Conservation (phyloP, 2,888 invertebrate genomes). For the Sialis fuliginosa region DNA sequence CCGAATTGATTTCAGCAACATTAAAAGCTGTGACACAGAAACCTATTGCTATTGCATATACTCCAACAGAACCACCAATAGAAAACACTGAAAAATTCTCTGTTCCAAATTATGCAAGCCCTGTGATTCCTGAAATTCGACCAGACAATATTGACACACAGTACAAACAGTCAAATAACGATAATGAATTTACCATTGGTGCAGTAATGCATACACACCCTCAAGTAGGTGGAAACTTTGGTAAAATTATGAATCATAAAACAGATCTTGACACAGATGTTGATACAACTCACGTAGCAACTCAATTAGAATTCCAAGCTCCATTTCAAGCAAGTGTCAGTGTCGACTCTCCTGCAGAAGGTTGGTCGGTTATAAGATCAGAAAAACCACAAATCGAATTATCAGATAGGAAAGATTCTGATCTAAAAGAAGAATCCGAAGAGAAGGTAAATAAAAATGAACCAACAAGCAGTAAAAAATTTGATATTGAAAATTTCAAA, state of each 20-base stretch:
- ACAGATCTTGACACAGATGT: conserved; percentile 10
- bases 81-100: conserved; percentile 21
- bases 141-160: conserved; percentile 17
- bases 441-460: conserved; percentile 19
- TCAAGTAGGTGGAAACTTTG: conserved; percentile 6
- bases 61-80: conserved; percentile 32
- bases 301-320: conserved; percentile 42
- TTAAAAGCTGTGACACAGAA: conserved; percentile 30
- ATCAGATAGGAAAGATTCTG: conserved; percentile 12
- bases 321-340: conserved; percentile 50
- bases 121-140: conserved; percentile 26
- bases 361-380: conserved; percentile 40
- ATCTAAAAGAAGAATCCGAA: conserved; percentile 11
- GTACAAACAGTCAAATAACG: conserved; percentile 2
- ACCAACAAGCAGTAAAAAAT: conserved; percentile 27
- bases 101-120: conserved; percentile 21
- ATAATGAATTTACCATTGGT: conserved; percentile 5
- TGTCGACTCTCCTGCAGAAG: conserved; percentile 35
- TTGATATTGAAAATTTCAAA: conserved; percentile 47
- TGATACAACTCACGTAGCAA: conserved; percentile 19
- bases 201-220: conserved; percentile 9
- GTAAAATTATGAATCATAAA: conserved; percentile 9
- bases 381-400: conserved; percentile 13
- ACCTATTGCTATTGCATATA: conserved; percentile 46
- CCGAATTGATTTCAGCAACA: conserved; percentile 22